Evolutionary conservation across 2,888 invertebrate species (phyloP).

Genomic region (Isoperla grammatica): DNA sequence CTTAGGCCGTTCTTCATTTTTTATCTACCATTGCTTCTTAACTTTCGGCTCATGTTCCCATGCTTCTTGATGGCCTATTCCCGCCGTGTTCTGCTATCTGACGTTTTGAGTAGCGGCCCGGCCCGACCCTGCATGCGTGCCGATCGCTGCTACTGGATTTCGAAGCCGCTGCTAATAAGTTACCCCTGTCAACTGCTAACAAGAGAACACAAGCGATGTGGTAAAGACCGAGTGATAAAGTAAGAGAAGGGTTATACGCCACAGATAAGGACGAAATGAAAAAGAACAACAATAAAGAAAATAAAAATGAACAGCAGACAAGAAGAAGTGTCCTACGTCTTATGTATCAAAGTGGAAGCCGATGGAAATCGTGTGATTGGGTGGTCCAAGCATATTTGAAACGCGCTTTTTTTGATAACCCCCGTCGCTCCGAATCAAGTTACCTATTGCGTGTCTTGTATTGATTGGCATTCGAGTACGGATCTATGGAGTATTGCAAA

Average conservation of each 20-base stretch:
- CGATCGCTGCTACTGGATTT: slow-evolving; percentile 20
- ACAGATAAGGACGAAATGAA: slow-evolving; percentile 16
- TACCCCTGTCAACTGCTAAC: slow-evolving; percentile 21
- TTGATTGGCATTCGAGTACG: too few species aligned
- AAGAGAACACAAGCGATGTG: slow-evolving; percentile 14
- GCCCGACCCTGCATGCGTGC: not conserved
- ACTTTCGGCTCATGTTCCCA: not conserved
- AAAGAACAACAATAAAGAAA: slow-evolving; percentile 15
- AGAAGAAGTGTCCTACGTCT: not conserved
- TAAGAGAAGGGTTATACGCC: slow-evolving; percentile 8
- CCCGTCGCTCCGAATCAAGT: not conserved
- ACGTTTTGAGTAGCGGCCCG: slow-evolving; percentile 12
- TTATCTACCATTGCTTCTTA: too few species aligned
- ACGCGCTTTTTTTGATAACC: not conserved
- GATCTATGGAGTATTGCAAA: too few species aligned
- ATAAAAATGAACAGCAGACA: not conserved
- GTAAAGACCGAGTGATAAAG: slow-evolving; percentile 8
- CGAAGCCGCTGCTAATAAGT: slow-evolving; percentile 19
- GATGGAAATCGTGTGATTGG: slow-evolving; percentile 2
- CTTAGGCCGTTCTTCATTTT: too few species aligned
- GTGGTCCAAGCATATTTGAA: slow-evolving; percentile 1
- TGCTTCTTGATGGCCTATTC: not conserved
- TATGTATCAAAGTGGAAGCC: not conserved
- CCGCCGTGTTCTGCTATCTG: not conserved
- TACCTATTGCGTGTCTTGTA: not conserved